Conservation (phyloP, 1,140 invertebrate species). For the Pogonus chalceus region DNA sequence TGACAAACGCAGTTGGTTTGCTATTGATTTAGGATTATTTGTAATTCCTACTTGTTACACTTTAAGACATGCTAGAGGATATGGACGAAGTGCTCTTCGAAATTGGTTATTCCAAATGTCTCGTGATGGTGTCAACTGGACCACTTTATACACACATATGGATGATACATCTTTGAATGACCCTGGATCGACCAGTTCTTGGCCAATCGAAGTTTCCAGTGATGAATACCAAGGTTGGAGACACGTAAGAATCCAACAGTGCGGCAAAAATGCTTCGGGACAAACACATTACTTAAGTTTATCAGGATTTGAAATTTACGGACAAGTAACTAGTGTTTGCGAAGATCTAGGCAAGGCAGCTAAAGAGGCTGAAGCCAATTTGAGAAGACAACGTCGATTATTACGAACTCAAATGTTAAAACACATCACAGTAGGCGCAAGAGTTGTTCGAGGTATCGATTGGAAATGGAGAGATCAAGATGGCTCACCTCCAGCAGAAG, state of each 20-base stretch:
- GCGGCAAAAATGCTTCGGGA: conserved; percentile 91
- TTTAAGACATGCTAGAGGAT: conserved; percentile 81
- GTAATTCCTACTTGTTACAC: conserved; percentile 86
- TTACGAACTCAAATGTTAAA: conserved; percentile 64
- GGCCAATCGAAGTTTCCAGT: conserved; percentile 58
- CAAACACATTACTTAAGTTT: conserved; percentile 94
- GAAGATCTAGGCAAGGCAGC: conserved; percentile 76
- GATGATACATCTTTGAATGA: conserved; percentile 91
- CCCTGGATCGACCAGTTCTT: conserved; percentile 88
- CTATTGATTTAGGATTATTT: conserved; percentile 89
- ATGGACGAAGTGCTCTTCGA: conserved; percentile 86
- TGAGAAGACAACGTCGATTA: conserved; percentile 63
- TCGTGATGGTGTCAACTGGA: conserved; percentile 84
- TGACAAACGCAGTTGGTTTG: conserved; percentile 92
- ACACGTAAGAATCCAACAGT: conserved; percentile 88
- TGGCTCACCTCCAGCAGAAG: conserved; percentile 67
- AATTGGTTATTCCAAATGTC: conserved; percentile 95
- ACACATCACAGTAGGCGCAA: conserved; percentile 76
- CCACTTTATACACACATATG: conserved; percentile 74
- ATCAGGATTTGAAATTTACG: conserved; percentile 95
- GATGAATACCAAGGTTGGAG: conserved; percentile 75
- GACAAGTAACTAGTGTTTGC: conserved; percentile 78
- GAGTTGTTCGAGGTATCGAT: conserved; percentile 85
- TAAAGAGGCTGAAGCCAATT: conserved; percentile 76
- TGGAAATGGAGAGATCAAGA: conserved; percentile 99